Evolutionary conservation across 2,888 invertebrate species (phyloP).

Genomic region (Diarsia rubi): DNA sequence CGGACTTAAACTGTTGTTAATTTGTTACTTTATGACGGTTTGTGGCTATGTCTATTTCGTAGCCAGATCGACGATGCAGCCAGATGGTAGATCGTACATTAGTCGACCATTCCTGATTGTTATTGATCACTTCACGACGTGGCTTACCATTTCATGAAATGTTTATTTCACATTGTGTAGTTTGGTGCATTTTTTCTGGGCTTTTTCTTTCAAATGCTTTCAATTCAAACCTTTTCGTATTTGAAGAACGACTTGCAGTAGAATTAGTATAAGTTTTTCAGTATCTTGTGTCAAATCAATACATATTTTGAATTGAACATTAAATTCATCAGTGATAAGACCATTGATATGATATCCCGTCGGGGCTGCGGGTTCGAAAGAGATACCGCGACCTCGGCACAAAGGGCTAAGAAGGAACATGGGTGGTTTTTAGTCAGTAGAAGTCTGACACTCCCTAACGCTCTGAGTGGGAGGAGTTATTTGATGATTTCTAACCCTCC

Average conservation of each 20-base stretch:
- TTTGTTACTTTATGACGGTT: conserved; percentile 29
- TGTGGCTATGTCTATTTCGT: not conserved
- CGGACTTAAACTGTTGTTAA: conserved; percentile 31
- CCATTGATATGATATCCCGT: too few relatives aligned
- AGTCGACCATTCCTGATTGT: too few relatives aligned
- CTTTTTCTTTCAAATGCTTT: not conserved
- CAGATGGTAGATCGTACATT: not conserved
- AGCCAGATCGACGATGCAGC: not conserved
- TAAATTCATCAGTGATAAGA: too few relatives aligned
- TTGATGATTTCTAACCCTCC: too few relatives aligned
- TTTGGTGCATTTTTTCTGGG: not conserved
- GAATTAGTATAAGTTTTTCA: not conserved
- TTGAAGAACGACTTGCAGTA: not conserved
- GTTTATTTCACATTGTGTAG: not conserved
- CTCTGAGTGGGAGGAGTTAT: too few relatives aligned
- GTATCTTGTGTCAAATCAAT: not conserved
- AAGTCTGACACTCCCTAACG: too few relatives aligned
- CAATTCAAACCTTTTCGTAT: not conserved
- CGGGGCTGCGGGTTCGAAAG: too few relatives aligned
- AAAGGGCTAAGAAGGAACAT: too few relatives aligned
- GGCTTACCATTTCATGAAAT: not conserved
- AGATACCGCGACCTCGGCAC: too few relatives aligned
- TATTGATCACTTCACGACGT: not conserved
- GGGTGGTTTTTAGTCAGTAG: too few relatives aligned
- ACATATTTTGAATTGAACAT: not conserved